phyloP scores from a whole-genome alignment of 2,113 vertebrate species.

The Chamaetylas fuelleborni region DNA sequence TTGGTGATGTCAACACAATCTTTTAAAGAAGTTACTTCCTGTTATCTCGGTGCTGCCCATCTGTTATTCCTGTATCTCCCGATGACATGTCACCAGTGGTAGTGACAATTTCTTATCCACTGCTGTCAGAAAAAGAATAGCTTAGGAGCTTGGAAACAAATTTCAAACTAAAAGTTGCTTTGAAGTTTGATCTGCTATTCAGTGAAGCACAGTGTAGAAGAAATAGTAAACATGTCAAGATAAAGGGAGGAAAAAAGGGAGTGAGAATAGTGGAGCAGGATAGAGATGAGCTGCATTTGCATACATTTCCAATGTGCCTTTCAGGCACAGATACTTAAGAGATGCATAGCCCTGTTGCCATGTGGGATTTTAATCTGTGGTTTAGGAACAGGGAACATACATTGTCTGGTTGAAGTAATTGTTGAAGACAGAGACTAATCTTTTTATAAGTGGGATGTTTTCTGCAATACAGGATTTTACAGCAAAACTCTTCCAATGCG shows the following conservation, averaged over 20 bases:
- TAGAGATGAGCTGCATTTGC: slow-evolving; percentile 15
- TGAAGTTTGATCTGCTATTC: slow-evolving; percentile 66
- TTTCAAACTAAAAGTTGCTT: slow-evolving; percentile 56
- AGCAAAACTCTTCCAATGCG: neutral
- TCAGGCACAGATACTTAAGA: neutral
- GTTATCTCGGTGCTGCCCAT: slow-evolving; percentile 51
- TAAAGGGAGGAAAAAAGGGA: slow-evolving; percentile 26
- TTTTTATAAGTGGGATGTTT: neutral
- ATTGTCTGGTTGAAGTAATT: neutral
- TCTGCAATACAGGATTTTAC: neutral
- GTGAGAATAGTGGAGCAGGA: neutral
- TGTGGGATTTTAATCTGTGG: neutral
- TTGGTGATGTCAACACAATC: slow-evolving; percentile 52
- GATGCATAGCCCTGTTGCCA: neutral
- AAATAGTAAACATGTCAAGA: slow-evolving; percentile 56
- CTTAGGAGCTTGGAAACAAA: slow-evolving; percentile 56
- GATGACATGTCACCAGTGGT: slow-evolving; percentile 47
- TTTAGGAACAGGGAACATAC: neutral
- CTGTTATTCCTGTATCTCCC: slow-evolving; percentile 53
- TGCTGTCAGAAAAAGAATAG: slow-evolving; percentile 53
- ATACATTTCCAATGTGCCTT: neutral
- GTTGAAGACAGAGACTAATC: neutral
- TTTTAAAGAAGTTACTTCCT: slow-evolving; percentile 49
- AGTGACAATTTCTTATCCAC: slow-evolving; percentile 61
- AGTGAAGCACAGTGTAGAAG: neutral